These are phyloP conservation scores for Agelastica alni DNA, from an alignment of 2,888 invertebrate genomes.

Conservation along the genomic window DNA sequence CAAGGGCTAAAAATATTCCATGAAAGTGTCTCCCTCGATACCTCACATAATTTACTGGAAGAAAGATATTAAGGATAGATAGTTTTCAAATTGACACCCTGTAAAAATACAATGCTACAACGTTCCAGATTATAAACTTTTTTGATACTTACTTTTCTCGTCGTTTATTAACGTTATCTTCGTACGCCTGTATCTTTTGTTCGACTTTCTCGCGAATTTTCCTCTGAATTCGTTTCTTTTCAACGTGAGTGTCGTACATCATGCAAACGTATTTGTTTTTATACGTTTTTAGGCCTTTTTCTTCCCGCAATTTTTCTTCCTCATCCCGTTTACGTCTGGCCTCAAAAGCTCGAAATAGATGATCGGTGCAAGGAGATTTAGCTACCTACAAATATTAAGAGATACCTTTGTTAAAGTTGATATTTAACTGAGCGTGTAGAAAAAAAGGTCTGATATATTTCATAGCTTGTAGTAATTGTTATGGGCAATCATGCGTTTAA, in stretches of 20 bases:
- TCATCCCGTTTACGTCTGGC: slow-evolving; percentile 14
- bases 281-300: not conserved
- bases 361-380: slow-evolving; percentile 18
- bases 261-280: slow-evolving; percentile 1
- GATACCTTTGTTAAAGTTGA: too few relatives aligned
- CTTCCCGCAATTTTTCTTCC: slow-evolving; percentile 9
- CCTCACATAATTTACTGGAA: too few relatives aligned
- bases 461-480: too few relatives aligned
- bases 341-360: slow-evolving; percentile 3
- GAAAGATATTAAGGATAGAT: too few relatives aligned
- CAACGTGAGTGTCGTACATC: slow-evolving; percentile 43
- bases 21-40: too few relatives aligned
- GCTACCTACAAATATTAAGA: slow-evolving; percentile 15
- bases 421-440: too few relatives aligned
- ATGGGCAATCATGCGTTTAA: too few relatives aligned
- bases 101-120: too few relatives aligned
- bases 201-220: slow-evolving; percentile 46
- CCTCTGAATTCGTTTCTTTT: slow-evolving; percentile 40
- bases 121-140: not conserved
- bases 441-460: too few relatives aligned
- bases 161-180: slow-evolving; percentile 51
- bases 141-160: slow-evolving; percentile 51
- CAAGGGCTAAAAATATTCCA: too few relatives aligned
- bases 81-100: too few relatives aligned
- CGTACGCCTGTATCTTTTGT: slow-evolving; percentile 46